Evolutionary conservation across 2,113 vertebrate genomes (phyloP).

Genomic region (Hippopotamus amphibius): DNA sequence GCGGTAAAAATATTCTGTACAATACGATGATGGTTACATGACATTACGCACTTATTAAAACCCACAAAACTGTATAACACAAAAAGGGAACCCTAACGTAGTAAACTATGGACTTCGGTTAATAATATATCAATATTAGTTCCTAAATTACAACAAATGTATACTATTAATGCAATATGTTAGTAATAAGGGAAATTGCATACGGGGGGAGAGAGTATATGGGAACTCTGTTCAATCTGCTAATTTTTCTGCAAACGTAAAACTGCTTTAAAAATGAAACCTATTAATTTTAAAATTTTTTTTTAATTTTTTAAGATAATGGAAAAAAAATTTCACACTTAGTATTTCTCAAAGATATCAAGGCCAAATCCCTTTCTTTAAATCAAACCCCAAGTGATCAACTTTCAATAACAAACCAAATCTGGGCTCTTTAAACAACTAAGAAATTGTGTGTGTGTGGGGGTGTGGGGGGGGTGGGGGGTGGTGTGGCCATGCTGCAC

Average conservation of each 20-base stretch:
- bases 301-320: neutral
- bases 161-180: neutral
- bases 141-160: neutral
- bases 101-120: neutral
- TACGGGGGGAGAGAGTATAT: rapidly evolving
- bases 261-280: conserved; percentile 54
- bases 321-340: neutral
- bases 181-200: neutral
- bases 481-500: neutral
- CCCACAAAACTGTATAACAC: neutral
- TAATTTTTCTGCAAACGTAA: conserved; percentile 1
- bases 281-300: neutral
- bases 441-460: neutral
- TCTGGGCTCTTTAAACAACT: neutral
- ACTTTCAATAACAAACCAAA: conserved; percentile 42
- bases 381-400: conserved; percentile 9
- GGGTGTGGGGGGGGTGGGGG: too few relatives aligned
- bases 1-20: neutral
- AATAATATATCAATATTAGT: neutral
- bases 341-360: conserved; percentile 11
- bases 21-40: neutral
- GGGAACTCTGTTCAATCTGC: neutral
- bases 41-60: neutral
- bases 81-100: neutral
- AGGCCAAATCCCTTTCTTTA: neutral